Base-by-base conservation (phyloP, 1,140 invertebrate species). In the Melanaphis sacchari region DNA sequence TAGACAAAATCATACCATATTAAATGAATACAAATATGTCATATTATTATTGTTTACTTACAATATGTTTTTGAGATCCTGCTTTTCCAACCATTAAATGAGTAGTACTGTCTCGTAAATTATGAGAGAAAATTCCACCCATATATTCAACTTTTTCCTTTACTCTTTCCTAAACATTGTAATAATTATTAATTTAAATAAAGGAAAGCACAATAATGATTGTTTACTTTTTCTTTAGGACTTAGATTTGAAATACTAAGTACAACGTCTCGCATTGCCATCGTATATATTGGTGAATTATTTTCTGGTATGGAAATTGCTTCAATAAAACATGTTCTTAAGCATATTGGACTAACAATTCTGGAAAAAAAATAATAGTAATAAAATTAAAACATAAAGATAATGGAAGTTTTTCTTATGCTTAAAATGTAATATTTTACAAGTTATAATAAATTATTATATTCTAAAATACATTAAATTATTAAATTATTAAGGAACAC, bases 31-130 rank as follows among this genome's bases (percentile, higher is more conserved):
- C 31, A 76, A 94, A 87, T 88, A 76, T 90, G 31, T n/a, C 1
- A 90, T 52, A 59, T 36, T 82, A 94, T 84, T 52, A 87, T 93
- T 87, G 93, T 94, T 94, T 93, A 94, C 91, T 94, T 95, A 97
- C 97, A 95, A 97, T 96, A 95, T 97, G 97, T 95, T 98, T 98
- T 91, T 96, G 96, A 6, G 97, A 97, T 93, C 96, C 96, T 7
- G 97, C 96, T 49, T 96, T 96, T 94, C 97, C 97, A 24, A 98
- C 97, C 9, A 99, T 96, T 40, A 99, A 96, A 96, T 99, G 98
- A 31, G 98, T 99, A 7, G 97, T 97, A 94, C 96, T 96, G 91
- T 96, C 96, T 52, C 97, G 96, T 59, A 99, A 96, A 91, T 96
- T 96, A 94, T 96, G 96, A 26, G 96, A 97, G 94, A 97, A 98